Evolutionary conservation across 2,113 vertebrate species (phyloP), one percentile per base, ranked within the genome.

Genomic region (Hypanus sabinus): DNA sequence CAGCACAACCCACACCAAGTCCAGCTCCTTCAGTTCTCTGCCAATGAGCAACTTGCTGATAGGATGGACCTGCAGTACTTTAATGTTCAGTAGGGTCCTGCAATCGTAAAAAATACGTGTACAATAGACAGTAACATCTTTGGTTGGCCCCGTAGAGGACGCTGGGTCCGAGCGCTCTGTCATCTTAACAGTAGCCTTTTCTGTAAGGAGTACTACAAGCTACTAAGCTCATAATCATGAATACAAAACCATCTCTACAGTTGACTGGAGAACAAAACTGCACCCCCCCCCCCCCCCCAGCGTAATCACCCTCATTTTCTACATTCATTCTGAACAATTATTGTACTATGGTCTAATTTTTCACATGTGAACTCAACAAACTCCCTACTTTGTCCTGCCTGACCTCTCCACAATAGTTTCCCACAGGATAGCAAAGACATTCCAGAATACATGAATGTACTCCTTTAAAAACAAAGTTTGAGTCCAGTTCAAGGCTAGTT

Each of bases 311-410:
- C 11, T 18, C 68, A 10, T 55, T 36, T 27, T 93, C 36, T 22
- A 93, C 68, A 73, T 93, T 93, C 70, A 75, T 30, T 46, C 70
- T 30, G 38, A 73, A 93, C 91, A 93, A 93, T 93, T 73, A 93
- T 93, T 93, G 38, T 38, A 93, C 70, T 93, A 70, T 93, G 24
- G 91, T 73, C 70, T 65, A 93, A 75, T 93, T 93, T 73, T 93
- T 93, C 68, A 93, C 68, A 73, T 93, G 70, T 93, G 70, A 93
- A 93, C 91, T 93, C 91, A 93, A 68, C 91, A 93, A 27, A 70
- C 68, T 93, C 68, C 33, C 91, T 55, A 38, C 36, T 93, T 93
- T 93, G 91, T 73, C 68, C 36, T 93, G 91, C 70, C 91, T 93
- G 91, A 93, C 91, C 70, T 24, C 68, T 6, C 68, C 91, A 93